Evolutionary conservation across 23 tunicate genomes (phyloP), one percentile per base, ranked within the genome.

Genomic region (Ascidia mentula): DNA sequence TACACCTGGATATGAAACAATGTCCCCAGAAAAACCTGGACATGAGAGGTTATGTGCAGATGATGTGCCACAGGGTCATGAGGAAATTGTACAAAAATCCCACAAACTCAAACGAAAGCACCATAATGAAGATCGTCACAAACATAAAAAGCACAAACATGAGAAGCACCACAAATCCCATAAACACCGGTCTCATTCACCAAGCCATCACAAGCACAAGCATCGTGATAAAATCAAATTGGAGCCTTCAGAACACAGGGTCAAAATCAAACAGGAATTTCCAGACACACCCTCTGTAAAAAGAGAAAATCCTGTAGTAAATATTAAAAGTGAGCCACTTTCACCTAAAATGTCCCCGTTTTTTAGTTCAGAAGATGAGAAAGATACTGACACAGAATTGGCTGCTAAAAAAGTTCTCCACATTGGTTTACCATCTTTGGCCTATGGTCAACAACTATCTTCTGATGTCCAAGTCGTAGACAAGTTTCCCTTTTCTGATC

Each of bases 401-500:
- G 65, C 13, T 3, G 7, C 65, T 1, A 53, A 53, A 28, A 53
- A 79, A 73, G 65, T 18, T 36, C 35, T 32, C 39, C n/a, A 73
- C 31, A 24, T 69, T 46, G 79, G 80, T 59, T 34, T 83, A 26
- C 76, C 83, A 32, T 40, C 83, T 0, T 0, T 45, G 2, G 36
- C 46, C 36, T 92, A 82, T 71, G 72, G 46, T 36, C 92, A 92
- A 69, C 85, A 92, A 1, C 59, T 92, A n/a, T 81, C 89, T 12
- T 85, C 91, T 39, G 92, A 92, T 76, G 78, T 92, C 0, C 85
- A 79, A 26, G 53, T 87, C 61, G 92, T 87, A 8, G 82, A 88
- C 82, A 38, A 45, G 34, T 87, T 87, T 76, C 85, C 86, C 13
- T 92, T 92, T 79, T 46, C 78, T 20, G 34, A 79, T 26, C 89